Percentiles rank a stretch among this genome's conserved stretches.
Conservation (phyloP, 2,797 vertebrate species). For the Coregonus sp. region DNA sequence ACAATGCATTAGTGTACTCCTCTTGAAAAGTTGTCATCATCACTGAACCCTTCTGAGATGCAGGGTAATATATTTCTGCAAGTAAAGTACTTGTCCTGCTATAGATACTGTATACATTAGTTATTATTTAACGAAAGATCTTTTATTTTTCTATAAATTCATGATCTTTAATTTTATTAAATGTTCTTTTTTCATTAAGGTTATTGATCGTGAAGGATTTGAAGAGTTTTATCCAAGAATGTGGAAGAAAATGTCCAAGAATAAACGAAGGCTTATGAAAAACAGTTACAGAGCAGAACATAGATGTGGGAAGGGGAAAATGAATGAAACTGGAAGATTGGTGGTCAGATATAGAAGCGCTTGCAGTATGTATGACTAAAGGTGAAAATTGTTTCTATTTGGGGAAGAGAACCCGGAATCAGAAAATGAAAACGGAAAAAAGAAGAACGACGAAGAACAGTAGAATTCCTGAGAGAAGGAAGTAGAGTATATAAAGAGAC, state of each 20-base stretch:
- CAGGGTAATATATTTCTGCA: not conserved
- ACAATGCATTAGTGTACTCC: not conserved
- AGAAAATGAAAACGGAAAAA: conserved; percentile 93
- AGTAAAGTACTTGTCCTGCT: conserved; percentile 39
- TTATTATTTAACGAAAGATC: conserved; percentile 40
- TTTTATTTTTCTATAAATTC: conserved; percentile 69
- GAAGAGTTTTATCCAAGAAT: conserved; percentile 99
- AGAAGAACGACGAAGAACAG: conserved; percentile 98
- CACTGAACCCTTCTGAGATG: not conserved
- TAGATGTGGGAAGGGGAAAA: conserved; percentile 91
- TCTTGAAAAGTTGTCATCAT: not conserved
- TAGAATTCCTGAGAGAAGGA: conserved; percentile 94
- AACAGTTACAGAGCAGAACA: conserved; percentile 96
- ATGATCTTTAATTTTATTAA: conserved; percentile 96
- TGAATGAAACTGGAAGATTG: conserved; percentile 90
- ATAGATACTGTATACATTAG: conserved; percentile 33
- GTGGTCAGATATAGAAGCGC: conserved; percentile 95
- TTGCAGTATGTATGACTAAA: conserved; percentile 92
- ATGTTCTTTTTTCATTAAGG: conserved; percentile 99
- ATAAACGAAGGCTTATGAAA: conserved; percentile 99
- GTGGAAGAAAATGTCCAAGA: conserved; percentile 94
- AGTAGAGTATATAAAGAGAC: conserved; percentile 97
- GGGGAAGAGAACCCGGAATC: conserved; percentile 87
- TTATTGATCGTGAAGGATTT: conserved; percentile 98
- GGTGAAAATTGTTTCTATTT: conserved; percentile 91